Conservation (phyloP, 2,797 vertebrate species). For the Ispidina lecontei region DNA sequence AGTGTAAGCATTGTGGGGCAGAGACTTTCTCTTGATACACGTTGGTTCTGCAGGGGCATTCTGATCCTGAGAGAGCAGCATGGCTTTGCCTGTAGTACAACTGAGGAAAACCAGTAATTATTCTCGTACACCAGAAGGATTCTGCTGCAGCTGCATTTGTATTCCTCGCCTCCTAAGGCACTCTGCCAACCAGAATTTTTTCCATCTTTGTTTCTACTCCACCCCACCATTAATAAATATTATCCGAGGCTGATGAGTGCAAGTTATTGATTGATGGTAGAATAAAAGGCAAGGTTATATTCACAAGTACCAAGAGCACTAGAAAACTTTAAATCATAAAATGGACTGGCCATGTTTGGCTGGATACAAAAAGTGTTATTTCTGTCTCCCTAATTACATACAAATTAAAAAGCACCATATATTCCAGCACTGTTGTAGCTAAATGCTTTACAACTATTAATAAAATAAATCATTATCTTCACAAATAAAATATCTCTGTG, state of each 20-base stretch:
- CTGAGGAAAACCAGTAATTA: not conserved
- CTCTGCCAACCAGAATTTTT: conserved; percentile 56
- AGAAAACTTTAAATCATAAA: conserved; percentile 35
- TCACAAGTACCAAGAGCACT: not conserved
- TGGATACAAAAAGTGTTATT: not conserved
- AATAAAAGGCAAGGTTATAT: conserved; percentile 53
- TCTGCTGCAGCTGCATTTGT: conserved; percentile 57
- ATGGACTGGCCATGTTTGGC: not conserved
- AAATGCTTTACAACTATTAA: not conserved
- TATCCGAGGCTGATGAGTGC: conserved; percentile 36
- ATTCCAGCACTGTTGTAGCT: not conserved
- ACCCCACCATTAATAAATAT: conserved; percentile 55
- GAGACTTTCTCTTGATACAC: not conserved
- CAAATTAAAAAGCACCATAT: not conserved
- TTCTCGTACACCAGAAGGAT: conserved; percentile 14
- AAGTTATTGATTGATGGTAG: conserved; percentile 55
- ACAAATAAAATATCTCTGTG: not conserved
- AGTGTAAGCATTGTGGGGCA: not conserved
- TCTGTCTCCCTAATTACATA: not conserved
- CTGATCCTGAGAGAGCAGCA: not conserved
- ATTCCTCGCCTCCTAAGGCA: conserved; percentile 45
- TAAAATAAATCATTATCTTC: not conserved
- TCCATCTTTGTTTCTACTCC: conserved; percentile 60
- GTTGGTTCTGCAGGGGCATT: not conserved
- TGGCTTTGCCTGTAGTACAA: conserved; percentile 5